A percentile compares a stretch with the other conserved stretches of the same genome.
phyloP scores from a whole-genome alignment of 2,888 invertebrate species.

The Dryocosmus kuriphilus region DNA sequence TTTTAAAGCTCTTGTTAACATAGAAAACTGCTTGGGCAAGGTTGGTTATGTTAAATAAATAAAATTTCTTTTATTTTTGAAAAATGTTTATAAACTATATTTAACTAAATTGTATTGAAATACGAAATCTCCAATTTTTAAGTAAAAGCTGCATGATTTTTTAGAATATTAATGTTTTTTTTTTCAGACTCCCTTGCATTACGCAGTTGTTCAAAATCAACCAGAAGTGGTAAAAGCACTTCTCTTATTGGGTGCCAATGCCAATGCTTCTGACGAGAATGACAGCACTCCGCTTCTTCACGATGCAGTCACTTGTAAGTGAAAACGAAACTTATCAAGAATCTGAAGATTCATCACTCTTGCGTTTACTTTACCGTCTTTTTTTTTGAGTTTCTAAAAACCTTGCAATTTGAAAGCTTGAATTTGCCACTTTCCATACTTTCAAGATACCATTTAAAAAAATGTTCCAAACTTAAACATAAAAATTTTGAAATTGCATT shows the following conservation, averaged over 20 bases:
- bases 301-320: slow-evolving; percentile 74
- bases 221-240: slow-evolving; percentile 71
- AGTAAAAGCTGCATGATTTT: not conserved
- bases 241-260: slow-evolving; percentile 74
- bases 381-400: no score
- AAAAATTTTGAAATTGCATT: no score
- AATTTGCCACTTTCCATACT: no score
- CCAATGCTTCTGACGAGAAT: slow-evolving; percentile 76
- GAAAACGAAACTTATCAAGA: not conserved
- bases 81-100: not conserved
- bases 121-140: no score
- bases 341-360: no score
- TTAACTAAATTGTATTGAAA: no score
- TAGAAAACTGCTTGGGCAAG: slow-evolving; percentile 77
- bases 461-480: no score
- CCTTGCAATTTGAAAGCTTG: no score
- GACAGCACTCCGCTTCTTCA: slow-evolving; percentile 78
- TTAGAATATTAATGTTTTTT: slow-evolving; percentile 6
- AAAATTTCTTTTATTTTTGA: slow-evolving; percentile 23
- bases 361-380: no score
- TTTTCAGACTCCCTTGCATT: slow-evolving; percentile 75
- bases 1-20: slow-evolving; percentile 73
- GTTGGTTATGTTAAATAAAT: slow-evolving; percentile 54
- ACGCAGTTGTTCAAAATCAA: slow-evolving; percentile 77
- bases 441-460: no score